Base-by-base conservation (phyloP, 2,113 vertebrate genomes). In the Atrichornis clamosus region DNA sequence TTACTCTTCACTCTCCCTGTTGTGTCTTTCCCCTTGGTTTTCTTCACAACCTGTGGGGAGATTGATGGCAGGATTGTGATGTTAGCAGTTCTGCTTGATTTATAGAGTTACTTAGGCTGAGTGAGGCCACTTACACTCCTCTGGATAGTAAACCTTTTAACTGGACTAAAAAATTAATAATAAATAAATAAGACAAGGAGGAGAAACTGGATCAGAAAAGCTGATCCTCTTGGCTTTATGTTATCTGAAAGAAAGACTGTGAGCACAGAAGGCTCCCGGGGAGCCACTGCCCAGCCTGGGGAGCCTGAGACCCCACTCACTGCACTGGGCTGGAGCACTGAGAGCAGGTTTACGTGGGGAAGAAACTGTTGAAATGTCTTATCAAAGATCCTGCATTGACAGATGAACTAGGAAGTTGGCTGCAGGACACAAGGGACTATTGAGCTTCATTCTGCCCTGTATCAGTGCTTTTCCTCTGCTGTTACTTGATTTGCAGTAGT, bases 51-150 rank as follows among this genome's bases (percentile, higher is more conserved):
- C 98, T 98, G 98, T 97, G 98, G 97, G 97, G 97, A 98, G 98
- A 99, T 99, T 99, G 99, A 99, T 99, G 98, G 98, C 95, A 95
- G 98, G 98, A 98, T 98, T 98, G 98, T 97, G 98, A 98, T 97
- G 99, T 98, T 99, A 99, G 98, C 99, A 98, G 98, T 98, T 98
- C 98, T 96, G 95, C 95, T 94, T 99, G 99, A 99, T 99, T 99
- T 99, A 99, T 99, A 97, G 98, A 98, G 98, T 99, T 99, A 99
- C 99, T 99, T 99, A 99, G 98, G 98, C 98, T 99, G 99, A 99
- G 99, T 99, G 99, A 99, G 98, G 98, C 98, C 98, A 98, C 98
- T 98, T 98, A 98, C 97, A 98, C 98, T 98, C 50, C 30, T 98
- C 98, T 97, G 97, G 98, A 98, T 98, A 98, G 98, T 98, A 99